These are phyloP conservation scores for Petroica traversi DNA, from an alignment of 2,113 vertebrate species.

Conservation along the genomic window DNA sequence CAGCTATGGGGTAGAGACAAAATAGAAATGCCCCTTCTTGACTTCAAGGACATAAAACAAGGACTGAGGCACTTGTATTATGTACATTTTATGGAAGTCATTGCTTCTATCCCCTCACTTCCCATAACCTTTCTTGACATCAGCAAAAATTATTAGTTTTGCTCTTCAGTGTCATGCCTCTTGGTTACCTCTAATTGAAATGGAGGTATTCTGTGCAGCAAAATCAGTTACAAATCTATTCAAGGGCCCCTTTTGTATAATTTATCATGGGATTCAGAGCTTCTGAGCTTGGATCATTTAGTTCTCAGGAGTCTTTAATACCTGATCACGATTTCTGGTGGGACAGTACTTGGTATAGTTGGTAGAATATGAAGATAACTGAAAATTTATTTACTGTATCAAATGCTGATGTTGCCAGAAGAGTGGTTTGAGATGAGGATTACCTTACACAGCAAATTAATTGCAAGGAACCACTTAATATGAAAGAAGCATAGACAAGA, in stretches of 20 bases:
- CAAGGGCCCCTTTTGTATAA: conserved; percentile 74
- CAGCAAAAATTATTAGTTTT: conserved; percentile 70
- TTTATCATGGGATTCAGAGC: conserved; percentile 70
- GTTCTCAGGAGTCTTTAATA: conserved; percentile 70
- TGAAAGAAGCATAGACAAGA: conserved; percentile 49
- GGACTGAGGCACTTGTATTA: not conserved
- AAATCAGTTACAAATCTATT: conserved; percentile 73
- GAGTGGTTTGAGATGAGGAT: conserved; percentile 70
- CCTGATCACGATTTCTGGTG: conserved; percentile 70
- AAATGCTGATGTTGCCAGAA: conserved; percentile 74
- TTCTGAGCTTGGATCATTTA: conserved; percentile 73
- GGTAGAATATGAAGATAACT: conserved; percentile 72
- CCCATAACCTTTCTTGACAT: conserved; percentile 63
- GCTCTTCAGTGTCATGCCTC: conserved; percentile 53
- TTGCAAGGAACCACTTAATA: conserved; percentile 72
- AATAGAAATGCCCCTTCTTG: not conserved
- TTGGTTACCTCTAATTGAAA: conserved; percentile 77
- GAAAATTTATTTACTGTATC: conserved; percentile 78
- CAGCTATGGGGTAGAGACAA: not conserved
- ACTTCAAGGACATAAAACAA: not conserved
- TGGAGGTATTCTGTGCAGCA: conserved; percentile 58
- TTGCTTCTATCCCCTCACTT: conserved; percentile 44
- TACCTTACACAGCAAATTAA: conserved; percentile 78
- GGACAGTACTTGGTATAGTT: conserved; percentile 69
- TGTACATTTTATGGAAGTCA: not conserved